Percentiles rank a stretch among this genome's conserved stretches.
These are phyloP conservation scores for Calliphora vomitoria DNA, from an alignment of 2,888 invertebrate genomes.

Conservation along the genomic window DNA sequence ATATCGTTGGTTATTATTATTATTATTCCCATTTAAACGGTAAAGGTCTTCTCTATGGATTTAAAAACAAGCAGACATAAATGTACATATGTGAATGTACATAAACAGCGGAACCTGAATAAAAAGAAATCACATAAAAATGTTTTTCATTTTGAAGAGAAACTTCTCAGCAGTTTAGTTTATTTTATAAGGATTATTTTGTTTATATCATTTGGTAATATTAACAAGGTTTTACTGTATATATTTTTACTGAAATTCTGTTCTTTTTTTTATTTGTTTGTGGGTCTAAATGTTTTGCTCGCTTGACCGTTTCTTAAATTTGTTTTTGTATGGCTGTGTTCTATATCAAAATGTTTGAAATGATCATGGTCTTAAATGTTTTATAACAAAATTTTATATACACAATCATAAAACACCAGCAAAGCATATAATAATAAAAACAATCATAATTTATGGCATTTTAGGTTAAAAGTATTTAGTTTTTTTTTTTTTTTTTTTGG, in stretches of 20 bases:
- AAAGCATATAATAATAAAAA: conserved; percentile 36
- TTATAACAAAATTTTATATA: conserved; percentile 23
- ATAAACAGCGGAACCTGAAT: neutral
- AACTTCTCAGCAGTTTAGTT: neutral
- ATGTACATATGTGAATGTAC: conserved; percentile 4
- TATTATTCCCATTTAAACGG: conserved; percentile 34
- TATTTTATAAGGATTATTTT: too few species aligned
- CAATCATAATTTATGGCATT: conserved; percentile 66
- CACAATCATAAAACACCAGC: neutral
- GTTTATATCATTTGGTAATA: too few species aligned
- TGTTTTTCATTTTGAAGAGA: neutral
- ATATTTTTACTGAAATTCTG: neutral
- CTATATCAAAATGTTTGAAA: conserved; percentile 56
- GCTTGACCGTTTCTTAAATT: neutral
- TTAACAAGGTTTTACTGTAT: too few species aligned
- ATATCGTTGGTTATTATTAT: conserved; percentile 13
- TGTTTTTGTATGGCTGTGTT: conserved; percentile 1
- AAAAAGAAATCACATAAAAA: neutral
- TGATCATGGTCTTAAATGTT: conserved; percentile 63
- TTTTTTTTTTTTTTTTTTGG: neutral
- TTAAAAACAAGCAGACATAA: neutral
- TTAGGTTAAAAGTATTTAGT: conserved; percentile 26
- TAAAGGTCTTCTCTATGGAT: conserved; percentile 32
- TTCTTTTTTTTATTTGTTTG: neutral
- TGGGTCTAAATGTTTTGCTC: neutral